These are phyloP conservation scores for Trichonephila clavipes DNA, from an alignment of 1,140 invertebrate species.

Conservation along the genomic window DNA sequence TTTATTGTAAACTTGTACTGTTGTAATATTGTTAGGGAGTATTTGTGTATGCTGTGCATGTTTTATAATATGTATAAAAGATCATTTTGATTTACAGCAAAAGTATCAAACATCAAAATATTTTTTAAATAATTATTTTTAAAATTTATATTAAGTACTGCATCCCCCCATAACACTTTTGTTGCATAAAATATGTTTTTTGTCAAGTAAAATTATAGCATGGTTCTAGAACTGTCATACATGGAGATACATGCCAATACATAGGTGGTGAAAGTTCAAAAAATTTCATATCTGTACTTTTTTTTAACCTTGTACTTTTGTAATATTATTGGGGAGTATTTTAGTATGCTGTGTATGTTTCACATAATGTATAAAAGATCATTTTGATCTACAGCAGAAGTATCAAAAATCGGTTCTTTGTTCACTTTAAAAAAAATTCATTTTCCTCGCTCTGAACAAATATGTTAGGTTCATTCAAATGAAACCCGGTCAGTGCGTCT, in stretches of 20 bases:
- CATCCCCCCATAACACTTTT: too few relatives aligned
- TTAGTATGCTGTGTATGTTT: not conserved
- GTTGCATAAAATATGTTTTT: too few relatives aligned
- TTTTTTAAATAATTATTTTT: too few relatives aligned
- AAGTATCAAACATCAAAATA: not conserved
- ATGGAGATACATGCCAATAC: not conserved
- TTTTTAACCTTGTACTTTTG: conserved; percentile 20
- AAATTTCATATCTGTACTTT: not conserved
- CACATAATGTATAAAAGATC: not conserved
- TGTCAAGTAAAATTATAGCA: too few relatives aligned
- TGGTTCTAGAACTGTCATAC: not conserved
- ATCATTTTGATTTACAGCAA: too few relatives aligned
- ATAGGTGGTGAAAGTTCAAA: conserved; percentile 63
- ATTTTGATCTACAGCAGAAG: not conserved
- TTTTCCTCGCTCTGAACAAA: not conserved
- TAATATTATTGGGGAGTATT: not conserved
- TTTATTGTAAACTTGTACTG: not conserved
- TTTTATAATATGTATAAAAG: too few relatives aligned
- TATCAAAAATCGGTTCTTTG: not conserved
- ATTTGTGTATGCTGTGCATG: not conserved
- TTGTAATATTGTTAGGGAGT: too few relatives aligned
- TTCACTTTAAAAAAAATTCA: not conserved
- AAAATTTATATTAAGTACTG: too few relatives aligned
- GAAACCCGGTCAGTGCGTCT: too few relatives aligned
- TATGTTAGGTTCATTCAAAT: not conserved